Evolutionary conservation across 64 coral and sea anemone species (phyloP), one percentile per base, ranked within the genome.

Genomic region (Platygyra sinensis): DNA sequence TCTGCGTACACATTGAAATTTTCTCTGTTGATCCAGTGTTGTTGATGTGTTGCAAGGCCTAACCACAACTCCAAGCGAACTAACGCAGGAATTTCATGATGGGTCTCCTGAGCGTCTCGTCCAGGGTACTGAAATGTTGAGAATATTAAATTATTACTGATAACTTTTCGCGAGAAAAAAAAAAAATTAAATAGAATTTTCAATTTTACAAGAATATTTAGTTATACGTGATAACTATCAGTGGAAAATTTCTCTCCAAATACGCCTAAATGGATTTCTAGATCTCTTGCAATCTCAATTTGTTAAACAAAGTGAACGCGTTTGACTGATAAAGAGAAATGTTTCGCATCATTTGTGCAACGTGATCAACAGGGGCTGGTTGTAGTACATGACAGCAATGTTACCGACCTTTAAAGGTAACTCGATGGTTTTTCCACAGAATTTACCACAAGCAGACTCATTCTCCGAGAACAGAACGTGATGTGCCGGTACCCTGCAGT

Each of bases 381-480:
- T n/a, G n/a, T n/a, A n/a, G n/a, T n/a, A n/a, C n/a, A n/a, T n/a
- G n/a, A 14, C 54, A 57, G 8, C 10, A 16, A 15, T 57, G n/a
- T 25, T 31, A 91, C 42, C 6, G 42, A 46, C 94, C 84, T 95
- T 95, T 31, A 95, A 55, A n/a, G 81, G 20, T 0, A 95, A 73
- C 54, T 95, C 94, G 20, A 87, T 46, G 5, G 85, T 31, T 76
- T 91, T 95, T 57, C 94, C 89, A 25, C 89, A 95, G 46, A 87
- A 91, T 91, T 82, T 72, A 27, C 94, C 94, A 29, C 94, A 83
- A 2, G 94, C 89, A 9, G 91, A 20, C 38, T 72, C 64, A 39
- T 91, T 75, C 5, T 89, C 46, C 13, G 94, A 95, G 62, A 91
- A 92, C 77, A 95, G 31, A 77, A 95, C 39, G 60, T 95, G 89